Evolutionary conservation across 2,888 invertebrate genomes (phyloP), one percentile per base, ranked within the genome.

Genomic region (Sisyra terminalis): DNA sequence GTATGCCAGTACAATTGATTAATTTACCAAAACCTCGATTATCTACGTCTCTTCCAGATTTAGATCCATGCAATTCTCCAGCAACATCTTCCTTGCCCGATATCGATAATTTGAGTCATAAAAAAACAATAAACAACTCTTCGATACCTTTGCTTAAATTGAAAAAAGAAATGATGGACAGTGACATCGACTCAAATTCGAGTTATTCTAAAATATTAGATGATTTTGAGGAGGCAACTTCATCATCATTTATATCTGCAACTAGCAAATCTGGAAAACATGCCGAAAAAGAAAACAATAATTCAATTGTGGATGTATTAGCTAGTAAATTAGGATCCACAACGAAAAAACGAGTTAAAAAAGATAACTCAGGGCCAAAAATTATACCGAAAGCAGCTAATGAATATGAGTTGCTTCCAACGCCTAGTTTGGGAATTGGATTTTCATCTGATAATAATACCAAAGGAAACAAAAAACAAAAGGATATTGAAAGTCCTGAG

Each of bases 1-100:
- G 87, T 51, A 83, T 88, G 73, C 87, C 88, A 2, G 70, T 79
- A 29, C 74, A 80, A 50, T 66, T 88, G 40, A 88, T 88, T 50
- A 82, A 80, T 31, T 80, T 87, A 44, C 78, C 82, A 29, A 72
- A 80, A 49, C 78, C 82, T 2, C 64, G 79, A 48, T 67, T 81
- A 10, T 81, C 84, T 1, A 76, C 80, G 2, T 85, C 85, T 5
- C 61, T 84, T 41, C 85, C 84, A 2, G 85, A 85, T 55, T 62
- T 85, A 46, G 85, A 85, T 53, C 77, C 80, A 2, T 75, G 73
- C 52, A 79, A 79, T 4, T 69, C 74, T 24, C 79, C 78, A 3
- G 73, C 76, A 1, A 67, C 75, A 3, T 76, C 77, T 2, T 72
- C 74, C 1, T 70, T 73, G 31, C 71, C 73, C 49, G 77, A 78